phyloP scores from a whole-genome alignment of 2,113 vertebrate genomes.

The Gasterosteus aculeatus region DNA sequence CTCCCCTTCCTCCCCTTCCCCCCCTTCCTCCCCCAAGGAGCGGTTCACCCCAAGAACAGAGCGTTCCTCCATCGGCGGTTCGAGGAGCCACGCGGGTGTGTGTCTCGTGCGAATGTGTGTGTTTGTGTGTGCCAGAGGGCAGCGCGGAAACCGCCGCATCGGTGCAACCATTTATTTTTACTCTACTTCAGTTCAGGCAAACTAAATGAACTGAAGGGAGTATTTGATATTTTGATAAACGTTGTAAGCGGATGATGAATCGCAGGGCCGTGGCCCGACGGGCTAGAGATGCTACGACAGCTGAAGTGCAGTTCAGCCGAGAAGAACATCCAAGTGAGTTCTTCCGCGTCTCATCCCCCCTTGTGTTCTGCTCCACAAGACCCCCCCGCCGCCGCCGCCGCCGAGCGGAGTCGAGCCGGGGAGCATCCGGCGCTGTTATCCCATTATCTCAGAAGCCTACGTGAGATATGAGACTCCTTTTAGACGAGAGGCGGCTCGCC shows the following conservation, averaged over 20 bases:
- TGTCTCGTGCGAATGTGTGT: slow-evolving; percentile 56
- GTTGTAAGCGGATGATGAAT: neutral
- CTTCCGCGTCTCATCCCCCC: slow-evolving; percentile 41
- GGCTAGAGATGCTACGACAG: slow-evolving; percentile 50
- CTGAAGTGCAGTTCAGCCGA: slow-evolving; percentile 59
- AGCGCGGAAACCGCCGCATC: slow-evolving; percentile 60
- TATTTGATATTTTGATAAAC: slow-evolving; percentile 50
- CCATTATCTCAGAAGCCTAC: slow-evolving; percentile 69
- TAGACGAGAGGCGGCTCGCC: slow-evolving; percentile 58
- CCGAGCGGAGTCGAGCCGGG: slow-evolving; percentile 50
- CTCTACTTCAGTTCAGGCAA: slow-evolving; percentile 18
- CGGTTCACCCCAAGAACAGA: slow-evolving; percentile 70
- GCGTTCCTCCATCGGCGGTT: slow-evolving; percentile 74
- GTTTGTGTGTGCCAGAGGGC: slow-evolving; percentile 34
- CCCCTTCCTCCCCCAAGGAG: slow-evolving; percentile 49
- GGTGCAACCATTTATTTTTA: slow-evolving; percentile 38
- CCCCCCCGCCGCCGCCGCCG: too few relatives aligned
- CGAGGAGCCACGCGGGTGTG: slow-evolving; percentile 54
- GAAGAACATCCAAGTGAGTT: slow-evolving; percentile 65
- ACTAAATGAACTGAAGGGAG: slow-evolving; percentile 6
- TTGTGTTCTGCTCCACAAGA: slow-evolving; percentile 57
- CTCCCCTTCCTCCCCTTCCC: slow-evolving; percentile 39
- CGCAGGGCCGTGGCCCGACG: slow-evolving; percentile 35
- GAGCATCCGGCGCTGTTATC: slow-evolving; percentile 66
- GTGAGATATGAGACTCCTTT: slow-evolving; percentile 68